Evolutionary conservation across 2,888 invertebrate genomes (phyloP).

Genomic region (Embidobia sp.): DNA sequence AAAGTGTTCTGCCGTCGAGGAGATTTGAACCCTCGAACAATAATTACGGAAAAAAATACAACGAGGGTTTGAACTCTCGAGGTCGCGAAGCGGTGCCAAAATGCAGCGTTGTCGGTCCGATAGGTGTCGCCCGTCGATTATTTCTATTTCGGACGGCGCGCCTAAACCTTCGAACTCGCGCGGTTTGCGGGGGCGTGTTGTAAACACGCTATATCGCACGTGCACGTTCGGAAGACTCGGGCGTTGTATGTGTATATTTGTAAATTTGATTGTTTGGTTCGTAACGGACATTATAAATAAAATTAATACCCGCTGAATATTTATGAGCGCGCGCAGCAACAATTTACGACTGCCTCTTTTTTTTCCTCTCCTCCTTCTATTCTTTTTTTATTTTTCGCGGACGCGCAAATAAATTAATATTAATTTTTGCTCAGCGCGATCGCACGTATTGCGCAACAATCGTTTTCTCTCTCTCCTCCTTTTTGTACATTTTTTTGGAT

Average conservation of each 20-base stretch:
- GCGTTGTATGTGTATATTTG: conserved; percentile 34
- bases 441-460: conserved; percentile 23
- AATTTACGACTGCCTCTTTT: conserved; percentile 27
- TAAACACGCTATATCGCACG: conserved; percentile 24
- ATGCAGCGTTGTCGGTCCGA: too few relatives aligned
- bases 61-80: not conserved
- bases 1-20: too few relatives aligned
- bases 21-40: too few relatives aligned
- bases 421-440: conserved; percentile 31
- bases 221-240: conserved; percentile 7
- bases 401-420: conserved; percentile 39
- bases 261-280: conserved; percentile 32
- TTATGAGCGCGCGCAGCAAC: conserved; percentile 31
- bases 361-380: conserved; percentile 14
- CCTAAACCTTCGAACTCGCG: conserved; percentile 21
- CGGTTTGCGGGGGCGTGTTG: conserved; percentile 13
- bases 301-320: conserved; percentile 48
- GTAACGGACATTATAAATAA: conserved; percentile 37
- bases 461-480: too few relatives aligned
- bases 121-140: conserved; percentile 1
- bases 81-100: not conserved
- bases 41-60: too few relatives aligned
- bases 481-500: too few relatives aligned
- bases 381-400: conserved; percentile 5
- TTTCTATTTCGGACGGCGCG: conserved; percentile 14